Conservation (phyloP, 2,113 vertebrate genomes). For the Hyperoodon ampullatus region DNA sequence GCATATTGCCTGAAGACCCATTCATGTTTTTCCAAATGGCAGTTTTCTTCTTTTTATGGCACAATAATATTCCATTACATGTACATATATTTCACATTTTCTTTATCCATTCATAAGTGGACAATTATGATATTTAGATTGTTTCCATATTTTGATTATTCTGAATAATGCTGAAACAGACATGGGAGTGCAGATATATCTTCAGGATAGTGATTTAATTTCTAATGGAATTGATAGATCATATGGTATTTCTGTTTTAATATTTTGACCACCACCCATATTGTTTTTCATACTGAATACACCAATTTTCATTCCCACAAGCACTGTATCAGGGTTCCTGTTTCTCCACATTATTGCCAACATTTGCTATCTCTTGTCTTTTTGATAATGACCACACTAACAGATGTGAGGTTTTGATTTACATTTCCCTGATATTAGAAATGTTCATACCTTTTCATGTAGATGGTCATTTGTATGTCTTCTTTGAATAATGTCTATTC, state of each 20-base stretch:
- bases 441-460: not conserved
- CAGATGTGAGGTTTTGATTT: not conserved
- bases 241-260: not conserved
- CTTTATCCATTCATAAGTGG: not conserved
- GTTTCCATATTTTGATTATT: not conserved
- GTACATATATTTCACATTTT: not conserved
- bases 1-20: not conserved
- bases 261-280: no score
- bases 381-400: not conserved
- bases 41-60: not conserved
- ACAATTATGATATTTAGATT: not conserved
- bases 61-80: not conserved
- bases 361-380: not conserved
- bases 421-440: not conserved
- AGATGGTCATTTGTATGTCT: not conserved
- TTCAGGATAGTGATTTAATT: not conserved
- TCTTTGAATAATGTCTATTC: not conserved
- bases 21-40: not conserved
- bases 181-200: no score
- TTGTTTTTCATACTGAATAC: not conserved
- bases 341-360: not conserved
- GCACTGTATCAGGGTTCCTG: not conserved
- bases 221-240: not conserved
- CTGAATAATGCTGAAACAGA: not conserved
- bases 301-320: not conserved